A percentile compares a stretch with the other conserved stretches of the same genome.
Evolutionary conservation across 1,140 invertebrate species (phyloP).

Genomic region (Glossosoma conforme): DNA sequence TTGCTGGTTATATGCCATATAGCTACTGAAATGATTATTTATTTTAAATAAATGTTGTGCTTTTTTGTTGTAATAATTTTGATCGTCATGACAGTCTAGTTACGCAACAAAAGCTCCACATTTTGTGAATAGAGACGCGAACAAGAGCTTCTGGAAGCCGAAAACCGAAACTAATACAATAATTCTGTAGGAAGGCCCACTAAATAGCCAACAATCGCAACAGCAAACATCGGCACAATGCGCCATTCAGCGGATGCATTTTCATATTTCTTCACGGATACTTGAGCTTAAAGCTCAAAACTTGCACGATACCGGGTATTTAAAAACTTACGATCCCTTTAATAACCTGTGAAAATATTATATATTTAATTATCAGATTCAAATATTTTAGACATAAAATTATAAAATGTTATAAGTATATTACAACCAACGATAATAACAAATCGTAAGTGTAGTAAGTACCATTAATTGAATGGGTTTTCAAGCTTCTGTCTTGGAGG

Average conservation of each 20-base stretch:
- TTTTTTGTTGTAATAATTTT: constrained; percentile 18
- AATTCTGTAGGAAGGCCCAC: constrained; percentile 23
- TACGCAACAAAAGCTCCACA: constrained; percentile 22
- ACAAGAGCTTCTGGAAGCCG: constrained; percentile 27
- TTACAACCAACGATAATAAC: too few species aligned
- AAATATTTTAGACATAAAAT: too few species aligned
- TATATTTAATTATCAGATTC: too few species aligned
- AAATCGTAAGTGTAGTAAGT: too few species aligned
- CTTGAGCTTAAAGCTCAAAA: constrained; percentile 20
- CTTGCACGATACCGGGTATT: constrained; percentile 9
- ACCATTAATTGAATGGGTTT: too few species aligned
- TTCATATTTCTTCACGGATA: constrained; percentile 24
- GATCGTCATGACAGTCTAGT: constrained; percentile 23
- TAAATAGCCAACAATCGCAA: constrained; percentile 29
- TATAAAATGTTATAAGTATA: too few species aligned
- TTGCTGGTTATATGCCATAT: too few species aligned
- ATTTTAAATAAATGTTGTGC: too few species aligned
- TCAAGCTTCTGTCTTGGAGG: too few species aligned
- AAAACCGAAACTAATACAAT: constrained; percentile 31
- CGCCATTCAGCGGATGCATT: constrained; percentile 12
- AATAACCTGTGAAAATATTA: too few species aligned
- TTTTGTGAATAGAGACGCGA: constrained; percentile 18
- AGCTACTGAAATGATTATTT: too few species aligned
- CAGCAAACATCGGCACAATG: constrained; percentile 24
- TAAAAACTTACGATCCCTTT: background rate